Base-by-base conservation (phyloP, 1,140 invertebrate species). In the Acromyrmex heyeri region DNA sequence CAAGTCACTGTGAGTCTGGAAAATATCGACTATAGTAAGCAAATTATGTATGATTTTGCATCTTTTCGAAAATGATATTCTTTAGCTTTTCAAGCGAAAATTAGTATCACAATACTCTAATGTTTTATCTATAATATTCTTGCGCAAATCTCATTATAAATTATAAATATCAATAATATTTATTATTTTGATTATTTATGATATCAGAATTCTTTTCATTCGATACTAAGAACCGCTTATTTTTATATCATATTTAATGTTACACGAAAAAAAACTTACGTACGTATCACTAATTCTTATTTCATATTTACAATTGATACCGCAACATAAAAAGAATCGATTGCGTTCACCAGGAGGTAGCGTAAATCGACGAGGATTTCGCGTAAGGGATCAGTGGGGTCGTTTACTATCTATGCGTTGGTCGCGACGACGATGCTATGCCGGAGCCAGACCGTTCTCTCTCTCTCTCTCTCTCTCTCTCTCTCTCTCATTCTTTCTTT, bases 331-430 rank as follows among this genome's bases (percentile, higher is more conserved):
- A 78, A 48, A 30, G 24, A 38, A 53, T 21, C 64, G 64, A 55
- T 57, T 27, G 78, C 65, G 21, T 57, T 81, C 5, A 14, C 48
- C 64, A 14, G n/a, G n/a, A 57, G 50, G 65, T 55, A 38, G 16
- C 21, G 34, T 57, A 70, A 81, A 81, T 81, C 78, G 48, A 27
- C 50, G 34, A 57, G 65, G 34, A 81, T 72, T 70, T 81, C 53
- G 34, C 34, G 34, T 44, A 75, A 83, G 8, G 24, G 24, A 73
- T 73, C 67, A 67, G 38, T 16, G n/a, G 12, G 38, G 24, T 62
- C 67, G 57, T 83, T 75, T 61, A 73, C 67, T 73, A 82, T 82
- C 67, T 57, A 48, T 24, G 24, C 55, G 21, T 72, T 53, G 65
- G 65, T 72, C 34, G 79, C 67, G 38, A 73, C 53, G 53, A 16